These are phyloP conservation scores for Tenualosa ilisha DNA, from an alignment of 2,797 vertebrate genomes.

Conservation along the genomic window DNA sequence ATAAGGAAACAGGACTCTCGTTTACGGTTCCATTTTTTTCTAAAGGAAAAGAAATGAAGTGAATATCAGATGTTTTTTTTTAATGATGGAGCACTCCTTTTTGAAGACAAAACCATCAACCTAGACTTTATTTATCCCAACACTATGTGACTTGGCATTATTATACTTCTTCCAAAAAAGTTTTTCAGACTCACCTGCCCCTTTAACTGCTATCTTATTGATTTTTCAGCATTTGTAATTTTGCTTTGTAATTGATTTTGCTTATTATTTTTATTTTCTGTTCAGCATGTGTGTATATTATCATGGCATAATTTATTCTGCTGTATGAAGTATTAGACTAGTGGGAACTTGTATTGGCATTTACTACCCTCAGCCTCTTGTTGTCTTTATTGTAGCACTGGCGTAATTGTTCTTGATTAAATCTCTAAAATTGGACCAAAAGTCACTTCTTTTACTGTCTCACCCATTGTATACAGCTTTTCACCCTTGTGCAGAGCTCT, in stretches of 20 bases:
- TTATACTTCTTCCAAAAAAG: conserved; percentile 30
- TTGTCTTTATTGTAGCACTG: conserved; percentile 92
- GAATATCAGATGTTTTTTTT: conserved; percentile 47
- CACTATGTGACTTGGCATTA: conserved; percentile 50
- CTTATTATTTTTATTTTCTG: conserved; percentile 52
- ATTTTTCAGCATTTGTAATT: conserved; percentile 55
- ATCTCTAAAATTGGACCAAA: conserved; percentile 67
- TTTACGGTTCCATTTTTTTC: conserved; percentile 52
- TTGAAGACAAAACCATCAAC: conserved; percentile 51
- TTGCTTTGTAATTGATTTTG: conserved; percentile 59
- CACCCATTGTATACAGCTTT: not conserved
- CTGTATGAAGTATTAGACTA: conserved; percentile 93
- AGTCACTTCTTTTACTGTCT: conserved; percentile 18
- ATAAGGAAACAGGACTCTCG: conserved; percentile 45
- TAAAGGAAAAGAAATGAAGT: conserved; percentile 51
- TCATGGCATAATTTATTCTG: conserved; percentile 97
- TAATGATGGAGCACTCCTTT: conserved; percentile 53
- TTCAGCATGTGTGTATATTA: conserved; percentile 84
- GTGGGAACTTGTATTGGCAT: conserved; percentile 88
- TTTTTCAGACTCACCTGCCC: conserved; percentile 41
- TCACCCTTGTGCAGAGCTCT: not conserved
- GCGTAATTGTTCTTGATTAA: conserved; percentile 92
- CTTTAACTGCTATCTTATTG: conserved; percentile 47
- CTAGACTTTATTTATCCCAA: conserved; percentile 54
- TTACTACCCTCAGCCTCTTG: conserved; percentile 89